These are phyloP conservation scores for Criorhina ranunculi DNA, from an alignment of 2,888 invertebrate genomes.

Conservation along the genomic window DNA sequence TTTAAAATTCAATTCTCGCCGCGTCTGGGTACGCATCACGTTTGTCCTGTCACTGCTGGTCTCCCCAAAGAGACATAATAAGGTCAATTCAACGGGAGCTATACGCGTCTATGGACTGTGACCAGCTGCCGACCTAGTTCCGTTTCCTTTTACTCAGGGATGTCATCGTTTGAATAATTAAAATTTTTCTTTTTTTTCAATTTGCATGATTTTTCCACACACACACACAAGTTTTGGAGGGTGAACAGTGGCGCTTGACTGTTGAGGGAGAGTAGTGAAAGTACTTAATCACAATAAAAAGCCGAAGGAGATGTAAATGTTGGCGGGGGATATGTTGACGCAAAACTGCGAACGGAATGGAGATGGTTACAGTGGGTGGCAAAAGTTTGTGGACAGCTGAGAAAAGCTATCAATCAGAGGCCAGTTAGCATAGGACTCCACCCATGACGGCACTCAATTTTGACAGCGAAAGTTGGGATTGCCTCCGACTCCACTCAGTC, in stretches of 20 bases:
- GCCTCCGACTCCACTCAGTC: too few relatives aligned
- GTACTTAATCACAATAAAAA: constrained; percentile 38
- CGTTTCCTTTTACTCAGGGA: constrained; percentile 8
- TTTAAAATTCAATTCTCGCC: constrained; percentile 12
- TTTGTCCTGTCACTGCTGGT: not conserved
- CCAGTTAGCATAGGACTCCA: too few relatives aligned
- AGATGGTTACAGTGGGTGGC: not conserved
- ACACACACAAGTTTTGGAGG: constrained; percentile 28
- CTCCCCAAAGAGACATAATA: constrained; percentile 28
- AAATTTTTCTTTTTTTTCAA: constrained; percentile 27
- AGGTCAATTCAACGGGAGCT: constrained; percentile 31
- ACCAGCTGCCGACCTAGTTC: constrained; percentile 28
- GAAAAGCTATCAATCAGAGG: too few relatives aligned
- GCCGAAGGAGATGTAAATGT: constrained; percentile 32
- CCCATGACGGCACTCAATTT: too few relatives aligned
- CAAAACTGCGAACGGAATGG: not conserved
- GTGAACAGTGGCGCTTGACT: not conserved
- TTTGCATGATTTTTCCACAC: constrained; percentile 37
- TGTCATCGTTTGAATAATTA: constrained; percentile 52
- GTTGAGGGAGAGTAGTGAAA: constrained; percentile 25
- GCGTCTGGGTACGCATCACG: constrained; percentile 1
- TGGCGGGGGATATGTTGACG: constrained; percentile 9
- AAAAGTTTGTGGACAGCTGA: not conserved
- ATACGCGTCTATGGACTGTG: constrained; percentile 27
- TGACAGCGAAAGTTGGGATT: too few relatives aligned